Evolutionary conservation across 1,140 invertebrate genomes (phyloP).

Genomic region (Campoletis sonorensis): DNA sequence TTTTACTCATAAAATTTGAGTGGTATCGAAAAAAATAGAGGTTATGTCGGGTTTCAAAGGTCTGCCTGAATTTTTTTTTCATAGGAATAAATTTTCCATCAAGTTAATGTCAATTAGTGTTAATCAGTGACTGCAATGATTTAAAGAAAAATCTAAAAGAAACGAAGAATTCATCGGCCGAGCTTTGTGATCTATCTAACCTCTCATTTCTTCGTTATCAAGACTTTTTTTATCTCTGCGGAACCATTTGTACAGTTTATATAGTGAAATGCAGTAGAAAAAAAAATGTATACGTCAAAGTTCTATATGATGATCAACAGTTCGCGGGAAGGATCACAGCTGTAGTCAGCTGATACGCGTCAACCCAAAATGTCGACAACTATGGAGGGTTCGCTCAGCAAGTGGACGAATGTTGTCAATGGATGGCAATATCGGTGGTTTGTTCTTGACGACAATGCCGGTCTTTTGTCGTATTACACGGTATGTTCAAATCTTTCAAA

Average conservation of each 20-base stretch:
- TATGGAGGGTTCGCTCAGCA: conserved; percentile 98
- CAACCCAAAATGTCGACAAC: conserved; percentile 77
- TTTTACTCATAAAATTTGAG: no score
- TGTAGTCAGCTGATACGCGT: conserved; percentile 43
- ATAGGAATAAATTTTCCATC: background rate
- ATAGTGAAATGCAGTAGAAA: background rate
- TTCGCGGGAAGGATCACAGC: conserved; percentile 26
- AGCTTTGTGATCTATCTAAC: background rate
- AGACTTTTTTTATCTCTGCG: background rate
- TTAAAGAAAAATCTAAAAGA: background rate
- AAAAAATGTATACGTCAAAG: conserved; percentile 5
- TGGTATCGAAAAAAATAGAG: background rate
- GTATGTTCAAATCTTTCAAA: conserved; percentile 80
- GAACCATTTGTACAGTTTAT: background rate
- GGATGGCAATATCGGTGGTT: conserved; percentile 99
- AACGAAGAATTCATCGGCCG: background rate
- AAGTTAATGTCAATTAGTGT: background rate
- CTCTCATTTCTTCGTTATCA: conserved; percentile 1
- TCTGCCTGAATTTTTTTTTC: background rate
- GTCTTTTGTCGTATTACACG: conserved; percentile 97
- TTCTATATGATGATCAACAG: conserved; percentile 23
- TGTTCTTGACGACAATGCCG: conserved; percentile 96
- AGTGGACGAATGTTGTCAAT: conserved; percentile 99
- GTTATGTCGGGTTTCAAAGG: background rate
- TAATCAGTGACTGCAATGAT: background rate